Evolutionary conservation across 2,888 invertebrate species (phyloP).

Genomic region (Epinotia nisella): DNA sequence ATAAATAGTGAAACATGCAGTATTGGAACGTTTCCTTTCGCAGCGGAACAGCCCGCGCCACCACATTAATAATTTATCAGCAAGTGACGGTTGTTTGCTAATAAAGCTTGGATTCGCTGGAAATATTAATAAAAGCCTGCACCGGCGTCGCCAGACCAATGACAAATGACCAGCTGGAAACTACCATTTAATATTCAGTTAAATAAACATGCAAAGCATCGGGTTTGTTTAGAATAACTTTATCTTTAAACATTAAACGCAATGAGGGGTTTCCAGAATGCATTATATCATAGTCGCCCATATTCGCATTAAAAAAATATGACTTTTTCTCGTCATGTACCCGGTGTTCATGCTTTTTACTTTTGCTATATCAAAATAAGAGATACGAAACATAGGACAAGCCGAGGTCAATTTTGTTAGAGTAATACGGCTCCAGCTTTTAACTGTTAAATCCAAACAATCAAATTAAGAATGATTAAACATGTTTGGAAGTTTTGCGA

Average conservation of each 20-base stretch:
- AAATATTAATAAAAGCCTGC: slow-evolving; percentile 84
- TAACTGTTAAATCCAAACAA: not conserved
- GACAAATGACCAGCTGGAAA: slow-evolving; percentile 80
- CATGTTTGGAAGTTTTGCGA: not conserved
- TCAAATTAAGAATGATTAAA: not conserved
- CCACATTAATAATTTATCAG: slow-evolving; percentile 85
- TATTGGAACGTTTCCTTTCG: slow-evolving; percentile 39
- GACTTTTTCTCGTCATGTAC: not conserved
- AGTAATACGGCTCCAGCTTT: not conserved
- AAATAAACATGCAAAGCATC: slow-evolving; percentile 60
- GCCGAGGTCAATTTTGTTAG: too few species aligned
- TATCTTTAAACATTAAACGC: not conserved
- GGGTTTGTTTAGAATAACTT: slow-evolving; percentile 16
- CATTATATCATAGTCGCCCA: not conserved
- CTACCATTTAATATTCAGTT: slow-evolving; percentile 79
- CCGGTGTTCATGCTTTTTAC: not conserved
- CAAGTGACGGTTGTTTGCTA: slow-evolving; percentile 84
- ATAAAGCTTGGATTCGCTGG: slow-evolving; percentile 82
- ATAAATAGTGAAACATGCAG: slow-evolving; percentile 37
- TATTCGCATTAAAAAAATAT: too few species aligned
- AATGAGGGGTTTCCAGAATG: not conserved
- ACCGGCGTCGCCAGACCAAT: slow-evolving; percentile 66
- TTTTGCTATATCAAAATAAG: not conserved
- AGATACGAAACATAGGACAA: not conserved
- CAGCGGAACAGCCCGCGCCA: slow-evolving; percentile 63